Percentiles rank a stretch among this genome's conserved stretches.
phyloP scores from a whole-genome alignment of 2,888 invertebrate genomes.

The Andricus quercusramuli region DNA sequence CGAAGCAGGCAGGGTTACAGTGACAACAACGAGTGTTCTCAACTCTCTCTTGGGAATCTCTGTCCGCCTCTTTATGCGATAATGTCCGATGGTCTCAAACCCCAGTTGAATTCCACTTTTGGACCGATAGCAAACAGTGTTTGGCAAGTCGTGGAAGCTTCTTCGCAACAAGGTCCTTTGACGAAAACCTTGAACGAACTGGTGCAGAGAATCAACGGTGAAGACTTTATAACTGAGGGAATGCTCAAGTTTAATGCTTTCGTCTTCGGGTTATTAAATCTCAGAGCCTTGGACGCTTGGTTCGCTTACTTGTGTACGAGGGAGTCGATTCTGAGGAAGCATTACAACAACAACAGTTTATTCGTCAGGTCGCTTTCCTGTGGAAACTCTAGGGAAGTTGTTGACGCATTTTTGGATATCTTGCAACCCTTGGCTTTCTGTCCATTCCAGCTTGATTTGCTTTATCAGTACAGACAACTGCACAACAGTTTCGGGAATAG shows the following conservation, averaged over 20 bases:
- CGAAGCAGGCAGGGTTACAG: slow-evolving; percentile 77
- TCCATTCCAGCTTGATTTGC: slow-evolving; percentile 90
- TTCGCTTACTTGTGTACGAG: slow-evolving; percentile 91
- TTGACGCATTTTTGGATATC: slow-evolving; percentile 88
- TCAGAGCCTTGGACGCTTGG: slow-evolving; percentile 94
- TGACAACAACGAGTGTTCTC: slow-evolving; percentile 85
- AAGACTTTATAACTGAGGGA: slow-evolving; percentile 90
- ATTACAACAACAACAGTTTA: slow-evolving; percentile 88
- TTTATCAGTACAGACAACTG: slow-evolving; percentile 88
- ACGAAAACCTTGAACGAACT: slow-evolving; percentile 91
- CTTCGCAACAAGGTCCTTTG: slow-evolving; percentile 91
- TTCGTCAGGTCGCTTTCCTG: slow-evolving; percentile 82
- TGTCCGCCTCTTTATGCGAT: slow-evolving; percentile 92
- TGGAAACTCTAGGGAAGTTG: slow-evolving; percentile 79
- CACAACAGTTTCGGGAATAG: slow-evolving; percentile 87
- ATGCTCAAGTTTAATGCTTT: slow-evolving; percentile 94
- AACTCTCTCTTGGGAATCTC: slow-evolving; percentile 86
- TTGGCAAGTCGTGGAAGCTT: slow-evolving; percentile 94
- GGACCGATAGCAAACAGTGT: slow-evolving; percentile 92
- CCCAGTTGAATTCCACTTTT: slow-evolving; percentile 90
- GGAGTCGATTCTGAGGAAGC: slow-evolving; percentile 89
- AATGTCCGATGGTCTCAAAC: slow-evolving; percentile 91
- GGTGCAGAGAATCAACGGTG: slow-evolving; percentile 90
- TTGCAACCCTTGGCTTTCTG: slow-evolving; percentile 89
- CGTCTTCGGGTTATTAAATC: slow-evolving; percentile 91